A percentile compares a stretch with the other conserved stretches of the same genome.
Conservation (phyloP, 1,140 invertebrate species). For the Gryllus bimaculatus region DNA sequence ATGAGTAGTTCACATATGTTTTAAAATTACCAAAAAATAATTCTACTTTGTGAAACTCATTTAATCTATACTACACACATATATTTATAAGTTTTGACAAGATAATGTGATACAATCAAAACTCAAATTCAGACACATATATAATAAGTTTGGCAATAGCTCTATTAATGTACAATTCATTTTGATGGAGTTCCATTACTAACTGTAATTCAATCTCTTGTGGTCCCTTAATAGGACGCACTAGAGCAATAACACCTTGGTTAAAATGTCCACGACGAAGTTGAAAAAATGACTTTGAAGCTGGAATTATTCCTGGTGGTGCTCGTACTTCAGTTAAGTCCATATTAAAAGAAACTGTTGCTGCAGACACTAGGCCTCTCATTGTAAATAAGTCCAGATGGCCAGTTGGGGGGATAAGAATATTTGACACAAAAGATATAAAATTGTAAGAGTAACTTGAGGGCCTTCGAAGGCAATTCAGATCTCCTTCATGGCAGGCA, state of each 20-base stretch:
- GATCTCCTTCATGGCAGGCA: slow-evolving; percentile 57
- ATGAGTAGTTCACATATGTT: too few relatives aligned
- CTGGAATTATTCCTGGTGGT: slow-evolving; percentile 46
- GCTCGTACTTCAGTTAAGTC: slow-evolving; percentile 53
- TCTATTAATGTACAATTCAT: slow-evolving; percentile 58
- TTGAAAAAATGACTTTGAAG: slow-evolving; percentile 57
- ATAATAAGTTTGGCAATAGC: slow-evolving; percentile 77
- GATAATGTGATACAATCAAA: background rate
- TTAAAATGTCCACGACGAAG: slow-evolving; percentile 43
- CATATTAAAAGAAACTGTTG: slow-evolving; percentile 65
- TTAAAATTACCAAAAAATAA: too few relatives aligned
- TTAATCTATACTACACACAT: too few relatives aligned
- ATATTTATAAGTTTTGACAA: too few relatives aligned
- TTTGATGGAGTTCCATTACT: slow-evolving; percentile 66
- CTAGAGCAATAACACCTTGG: slow-evolving; percentile 63
- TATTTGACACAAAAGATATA: slow-evolving; percentile 77
- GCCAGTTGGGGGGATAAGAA: slow-evolving; percentile 57
- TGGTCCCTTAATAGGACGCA: slow-evolving; percentile 64
- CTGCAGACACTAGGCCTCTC: slow-evolving; percentile 50
- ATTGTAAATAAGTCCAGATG: slow-evolving; percentile 78
- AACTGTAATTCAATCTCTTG: slow-evolving; percentile 83
- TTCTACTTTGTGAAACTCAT: too few relatives aligned
- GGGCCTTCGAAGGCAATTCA: slow-evolving; percentile 62
- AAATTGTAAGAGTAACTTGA: slow-evolving; percentile 83
- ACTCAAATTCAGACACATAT: slow-evolving; percentile 65